Conservation (phyloP, 2,797 vertebrate species). For the Spinus pinus region DNA sequence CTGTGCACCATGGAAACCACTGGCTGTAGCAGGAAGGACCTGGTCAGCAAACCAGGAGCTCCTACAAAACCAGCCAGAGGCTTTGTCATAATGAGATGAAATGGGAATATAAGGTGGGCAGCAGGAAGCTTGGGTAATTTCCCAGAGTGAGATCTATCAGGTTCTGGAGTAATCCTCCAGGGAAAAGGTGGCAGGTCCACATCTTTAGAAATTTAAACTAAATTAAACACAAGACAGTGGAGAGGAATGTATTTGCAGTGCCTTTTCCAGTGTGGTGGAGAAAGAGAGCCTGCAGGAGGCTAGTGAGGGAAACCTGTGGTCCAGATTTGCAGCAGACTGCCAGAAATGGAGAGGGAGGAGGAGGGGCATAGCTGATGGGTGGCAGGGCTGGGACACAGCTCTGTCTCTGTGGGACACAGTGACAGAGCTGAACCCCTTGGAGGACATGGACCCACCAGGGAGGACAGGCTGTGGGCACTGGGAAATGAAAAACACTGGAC, state of each 20-base stretch:
- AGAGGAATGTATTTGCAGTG: not conserved
- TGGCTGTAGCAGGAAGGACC: not conserved
- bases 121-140: not conserved
- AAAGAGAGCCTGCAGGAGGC: not conserved
- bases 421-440: not conserved
- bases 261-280: not conserved
- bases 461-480: accelerated
- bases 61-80: not conserved
- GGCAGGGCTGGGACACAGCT: not conserved
- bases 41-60: not conserved
- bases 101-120: not conserved
- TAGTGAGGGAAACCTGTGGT: not conserved
- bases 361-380: not conserved
- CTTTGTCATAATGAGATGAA: not conserved
- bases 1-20: not conserved
- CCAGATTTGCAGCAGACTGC: not conserved
- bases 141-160: not conserved
- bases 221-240: not conserved
- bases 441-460: not conserved
- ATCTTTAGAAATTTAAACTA: not conserved
- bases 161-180: not conserved
- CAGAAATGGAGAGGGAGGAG: not conserved
- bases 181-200: not conserved
- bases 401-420: not conserved
- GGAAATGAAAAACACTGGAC: not conserved